phyloP scores from a whole-genome alignment of 2,113 vertebrate genomes.

The Callithrix jacchus region DNA sequence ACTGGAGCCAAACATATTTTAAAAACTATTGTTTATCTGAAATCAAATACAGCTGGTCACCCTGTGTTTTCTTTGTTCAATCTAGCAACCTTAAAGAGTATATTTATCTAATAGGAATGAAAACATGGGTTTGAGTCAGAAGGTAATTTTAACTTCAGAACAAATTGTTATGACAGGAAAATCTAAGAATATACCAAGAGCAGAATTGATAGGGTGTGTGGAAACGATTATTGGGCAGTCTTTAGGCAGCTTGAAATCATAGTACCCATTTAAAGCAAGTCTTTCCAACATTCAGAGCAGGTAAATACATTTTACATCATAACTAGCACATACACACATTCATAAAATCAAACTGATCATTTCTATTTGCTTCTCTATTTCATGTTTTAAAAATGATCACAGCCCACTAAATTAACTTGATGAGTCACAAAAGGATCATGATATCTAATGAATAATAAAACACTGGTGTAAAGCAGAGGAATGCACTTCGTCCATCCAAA shows the following conservation, averaged over 20 bases:
- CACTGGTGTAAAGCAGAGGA: not conserved
- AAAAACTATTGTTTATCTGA: not conserved
- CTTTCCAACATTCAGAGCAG: not conserved
- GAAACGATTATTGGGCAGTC: not conserved
- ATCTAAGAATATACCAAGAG: not conserved
- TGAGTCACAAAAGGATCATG: not conserved
- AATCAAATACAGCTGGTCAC: not conserved
- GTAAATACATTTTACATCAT: not conserved
- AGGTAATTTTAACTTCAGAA: slow-evolving; percentile 30
- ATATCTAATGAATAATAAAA: not conserved
- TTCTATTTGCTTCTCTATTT: not conserved
- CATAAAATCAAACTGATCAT: not conserved
- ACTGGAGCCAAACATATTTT: not conserved
- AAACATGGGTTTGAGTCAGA: not conserved
- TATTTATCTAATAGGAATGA: not conserved
- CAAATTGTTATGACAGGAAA: not conserved
- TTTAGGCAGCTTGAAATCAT: not conserved
- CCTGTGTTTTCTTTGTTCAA: not conserved
- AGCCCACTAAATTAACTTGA: not conserved
- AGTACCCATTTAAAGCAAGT: not conserved
- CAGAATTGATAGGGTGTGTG: not conserved
- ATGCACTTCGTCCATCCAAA: not conserved
- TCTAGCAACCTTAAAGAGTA: not conserved
- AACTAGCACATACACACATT: not conserved
- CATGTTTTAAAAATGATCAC: not conserved